Evolutionary conservation across 2,113 vertebrate species (phyloP).

Genomic region (Pelusios castaneus): DNA sequence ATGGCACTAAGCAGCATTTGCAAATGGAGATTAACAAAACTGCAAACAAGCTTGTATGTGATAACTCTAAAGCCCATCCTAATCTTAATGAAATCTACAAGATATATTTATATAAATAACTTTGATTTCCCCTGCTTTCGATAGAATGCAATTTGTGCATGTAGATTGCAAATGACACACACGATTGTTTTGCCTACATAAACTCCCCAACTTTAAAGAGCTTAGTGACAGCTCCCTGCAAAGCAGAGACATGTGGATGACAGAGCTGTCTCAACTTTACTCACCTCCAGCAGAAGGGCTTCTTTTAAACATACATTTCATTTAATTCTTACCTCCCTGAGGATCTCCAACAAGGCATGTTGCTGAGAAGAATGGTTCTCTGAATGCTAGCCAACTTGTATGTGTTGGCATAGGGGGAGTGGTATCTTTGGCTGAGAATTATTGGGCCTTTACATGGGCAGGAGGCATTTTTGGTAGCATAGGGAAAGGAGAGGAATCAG

Average conservation of each 20-base stretch:
- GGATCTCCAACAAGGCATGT: constrained; percentile 10
- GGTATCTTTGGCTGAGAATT: neutral
- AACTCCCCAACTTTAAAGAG: constrained; percentile 61
- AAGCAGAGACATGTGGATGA: constrained; percentile 52
- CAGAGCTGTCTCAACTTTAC: constrained; percentile 51
- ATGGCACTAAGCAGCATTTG: constrained; percentile 63
- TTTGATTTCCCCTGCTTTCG: constrained; percentile 60
- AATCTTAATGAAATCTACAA: constrained; percentile 80
- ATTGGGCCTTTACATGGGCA: neutral
- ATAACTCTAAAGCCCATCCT: constrained; percentile 66
- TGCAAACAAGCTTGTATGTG: constrained; percentile 67
- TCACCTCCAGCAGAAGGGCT: constrained; percentile 44
- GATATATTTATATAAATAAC: constrained; percentile 75
- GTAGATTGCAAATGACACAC: constrained; percentile 62
- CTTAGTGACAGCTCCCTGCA: constrained; percentile 51
- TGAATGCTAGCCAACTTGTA: neutral
- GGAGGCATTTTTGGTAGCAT: neutral
- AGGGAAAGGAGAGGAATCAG: neutral
- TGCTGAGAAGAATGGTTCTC: neutral
- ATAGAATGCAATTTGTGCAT: constrained; percentile 54
- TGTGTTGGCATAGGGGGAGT: neutral
- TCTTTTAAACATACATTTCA: constrained; percentile 36
- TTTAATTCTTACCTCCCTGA: constrained; percentile 60
- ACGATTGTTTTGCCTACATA: constrained; percentile 47
- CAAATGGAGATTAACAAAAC: constrained; percentile 76